Percentiles rank a stretch among this genome's conserved stretches.
These are phyloP conservation scores for Epistrophe grossulariae DNA, from an alignment of 2,888 invertebrate genomes.

Conservation along the genomic window DNA sequence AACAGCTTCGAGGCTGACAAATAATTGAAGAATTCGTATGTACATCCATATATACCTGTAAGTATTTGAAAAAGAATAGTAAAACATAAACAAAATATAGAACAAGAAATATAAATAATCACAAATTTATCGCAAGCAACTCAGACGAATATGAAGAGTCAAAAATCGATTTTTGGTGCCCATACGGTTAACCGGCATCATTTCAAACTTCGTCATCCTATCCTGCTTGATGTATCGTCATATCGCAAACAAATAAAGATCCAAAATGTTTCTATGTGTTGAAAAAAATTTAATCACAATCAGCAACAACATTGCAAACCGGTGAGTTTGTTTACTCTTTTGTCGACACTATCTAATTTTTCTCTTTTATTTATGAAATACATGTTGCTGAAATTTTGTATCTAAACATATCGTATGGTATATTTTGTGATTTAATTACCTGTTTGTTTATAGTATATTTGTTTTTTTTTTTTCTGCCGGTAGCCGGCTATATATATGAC, in stretches of 20 bases:
- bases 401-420: not conserved
- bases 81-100: constrained; percentile 10
- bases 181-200: not conserved
- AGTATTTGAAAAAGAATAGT: not conserved
- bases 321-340: constrained; percentile 56
- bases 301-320: constrained; percentile 55
- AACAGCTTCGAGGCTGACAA: not conserved
- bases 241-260: not conserved
- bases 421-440: constrained; percentile 76
- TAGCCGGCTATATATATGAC: constrained; percentile 44
- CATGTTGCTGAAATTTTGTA: constrained; percentile 51
- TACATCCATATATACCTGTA: not conserved
- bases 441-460: constrained; percentile 78
- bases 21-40: not conserved
- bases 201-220: constrained; percentile 1
- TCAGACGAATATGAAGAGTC: not conserved
- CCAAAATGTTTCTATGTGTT: not conserved
- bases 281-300: not conserved
- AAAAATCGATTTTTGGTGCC: not conserved
- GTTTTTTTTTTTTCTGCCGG: constrained; percentile 66
- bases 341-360: not conserved
- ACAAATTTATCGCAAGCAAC: not conserved
- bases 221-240: not conserved
- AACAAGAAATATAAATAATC: not conserved
- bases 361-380: constrained; percentile 37